Base-by-base conservation (phyloP, 1,140 invertebrate species). In the Musca vetustissima region DNA sequence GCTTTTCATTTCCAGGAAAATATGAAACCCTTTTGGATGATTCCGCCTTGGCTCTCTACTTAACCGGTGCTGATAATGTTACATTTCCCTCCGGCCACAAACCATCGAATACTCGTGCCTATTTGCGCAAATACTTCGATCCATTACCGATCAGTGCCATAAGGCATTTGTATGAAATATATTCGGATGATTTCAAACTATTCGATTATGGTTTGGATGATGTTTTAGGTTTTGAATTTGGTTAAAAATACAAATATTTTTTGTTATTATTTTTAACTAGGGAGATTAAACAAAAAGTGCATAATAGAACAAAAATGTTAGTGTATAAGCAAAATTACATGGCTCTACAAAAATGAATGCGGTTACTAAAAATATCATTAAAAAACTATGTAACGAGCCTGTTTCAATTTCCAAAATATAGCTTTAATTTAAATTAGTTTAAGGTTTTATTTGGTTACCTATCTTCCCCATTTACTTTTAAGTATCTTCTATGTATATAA, bases 201-300 rank as follows among this genome's bases (percentile, higher is more conserved):
- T 96, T 95, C 73, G 89, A 90, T 71, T 96, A 96, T 73, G 87
- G 88, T 70, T 73, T 92, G 64, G 89, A 91, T 59, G 87, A 90
- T 69, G 87, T 92, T 17, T 82, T 92, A 19, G 91, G 90, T 15
- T 92, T 89, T 73, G 88, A 90, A 83, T 82, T 89, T 67, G 87
- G 86, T 9, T 87, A 76, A 80, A 17, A 57, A 4, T 32, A 9
- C 3, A 32, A 2, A 43, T 43, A 7, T 8, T 6, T 43, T 7
- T 6, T 43, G 36, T 43, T 43, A 28, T 43, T 43, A 43, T 3
- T 32, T 3, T 32, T 32, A 32, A 32, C 4, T 32, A 32, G 28
- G 28, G 9, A 32, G 28, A 32, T 32, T 32, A 32, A 4, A 32
- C 28, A 32, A n/a, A n/a, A n/a, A 32, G 4, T 32, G 28, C 28